A percentile compares a stretch with the other conserved stretches of the same genome.
phyloP scores from a whole-genome alignment of 2,888 invertebrate genomes.

The Chrysina gloriosa region DNA sequence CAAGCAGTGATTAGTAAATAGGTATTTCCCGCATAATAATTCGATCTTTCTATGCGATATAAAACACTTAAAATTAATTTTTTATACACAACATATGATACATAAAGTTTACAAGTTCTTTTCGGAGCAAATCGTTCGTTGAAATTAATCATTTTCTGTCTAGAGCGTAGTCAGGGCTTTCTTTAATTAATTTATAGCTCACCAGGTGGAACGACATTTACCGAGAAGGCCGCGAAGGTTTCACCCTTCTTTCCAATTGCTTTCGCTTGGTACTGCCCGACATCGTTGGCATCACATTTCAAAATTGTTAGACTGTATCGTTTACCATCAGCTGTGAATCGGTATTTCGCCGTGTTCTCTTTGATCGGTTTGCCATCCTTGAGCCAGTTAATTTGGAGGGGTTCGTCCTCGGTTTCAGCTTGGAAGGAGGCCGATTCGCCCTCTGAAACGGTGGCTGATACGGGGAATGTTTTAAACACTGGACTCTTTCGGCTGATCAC shows the following conservation, averaged over 20 bases:
- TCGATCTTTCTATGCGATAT: slow-evolving; percentile 38
- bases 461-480: slow-evolving; percentile 89
- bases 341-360: slow-evolving; percentile 80
- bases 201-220: slow-evolving; percentile 77
- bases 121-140: slow-evolving; percentile 63
- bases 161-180: slow-evolving; percentile 53
- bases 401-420: slow-evolving; percentile 81
- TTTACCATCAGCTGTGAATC: slow-evolving; percentile 85
- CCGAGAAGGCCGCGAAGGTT: slow-evolving; percentile 85
- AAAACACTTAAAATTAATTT: slow-evolving; percentile 50
- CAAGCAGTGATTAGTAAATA: slow-evolving; percentile 13
- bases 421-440: slow-evolving; percentile 84
- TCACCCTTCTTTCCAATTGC: slow-evolving; percentile 89
- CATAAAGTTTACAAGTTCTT: slow-evolving; percentile 56
- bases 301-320: slow-evolving; percentile 83
- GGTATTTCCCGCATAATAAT: background rate
- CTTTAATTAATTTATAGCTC: slow-evolving; percentile 62
- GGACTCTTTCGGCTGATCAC: slow-evolving; percentile 87
- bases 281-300: slow-evolving; percentile 79
- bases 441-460: slow-evolving; percentile 84
- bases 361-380: slow-evolving; percentile 93
- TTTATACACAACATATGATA: slow-evolving; percentile 59
- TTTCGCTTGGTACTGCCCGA: slow-evolving; percentile 89
- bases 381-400: slow-evolving; percentile 82
- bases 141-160: slow-evolving; percentile 16